Percentiles rank a stretch among this genome's conserved stretches.
These are phyloP conservation scores for Ptiloglossa arizonensis DNA, from an alignment of 1,140 invertebrate genomes.

Conservation along the genomic window DNA sequence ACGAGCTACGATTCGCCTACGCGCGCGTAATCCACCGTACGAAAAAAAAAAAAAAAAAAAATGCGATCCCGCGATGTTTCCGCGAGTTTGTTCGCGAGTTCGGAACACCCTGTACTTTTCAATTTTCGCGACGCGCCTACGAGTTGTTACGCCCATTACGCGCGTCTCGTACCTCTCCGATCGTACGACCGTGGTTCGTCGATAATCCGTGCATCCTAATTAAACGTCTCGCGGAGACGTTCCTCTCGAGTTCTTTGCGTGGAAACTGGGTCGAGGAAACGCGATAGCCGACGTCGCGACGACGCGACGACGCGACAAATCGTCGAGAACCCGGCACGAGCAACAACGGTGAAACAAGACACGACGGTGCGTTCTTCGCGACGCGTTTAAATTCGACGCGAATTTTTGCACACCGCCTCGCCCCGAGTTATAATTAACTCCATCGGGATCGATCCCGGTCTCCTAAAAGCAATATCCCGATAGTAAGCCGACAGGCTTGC, in stretches of 20 bases:
- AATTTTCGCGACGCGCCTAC: no score
- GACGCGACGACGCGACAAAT: no score
- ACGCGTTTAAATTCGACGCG: slow-evolving; percentile 11
- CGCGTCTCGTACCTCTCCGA: background rate
- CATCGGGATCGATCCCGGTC: slow-evolving; percentile 2
- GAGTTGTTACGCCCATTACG: background rate
- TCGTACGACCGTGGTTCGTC: background rate
- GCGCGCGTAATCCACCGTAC: no score
- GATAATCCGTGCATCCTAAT: background rate
- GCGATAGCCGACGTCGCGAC: background rate
- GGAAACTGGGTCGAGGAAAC: slow-evolving; percentile 19
- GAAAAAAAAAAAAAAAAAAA: no score
- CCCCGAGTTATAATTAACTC: slow-evolving; percentile 36
- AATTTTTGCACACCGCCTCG: background rate
- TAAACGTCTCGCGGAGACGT: background rate
- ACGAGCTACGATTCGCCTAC: no score
- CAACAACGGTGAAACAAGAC: no score
- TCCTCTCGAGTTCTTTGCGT: background rate
- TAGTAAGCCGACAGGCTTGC: background rate
- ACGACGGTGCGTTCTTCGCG: no score
- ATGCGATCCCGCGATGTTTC: no score
- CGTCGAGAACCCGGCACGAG: background rate
- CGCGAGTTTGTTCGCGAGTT: background rate
- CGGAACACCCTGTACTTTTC: background rate
- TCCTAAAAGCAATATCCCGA: slow-evolving; percentile 24